Evolutionary conservation across 2,888 invertebrate species (phyloP).

Genomic region (Lamellibrachia columna): DNA sequence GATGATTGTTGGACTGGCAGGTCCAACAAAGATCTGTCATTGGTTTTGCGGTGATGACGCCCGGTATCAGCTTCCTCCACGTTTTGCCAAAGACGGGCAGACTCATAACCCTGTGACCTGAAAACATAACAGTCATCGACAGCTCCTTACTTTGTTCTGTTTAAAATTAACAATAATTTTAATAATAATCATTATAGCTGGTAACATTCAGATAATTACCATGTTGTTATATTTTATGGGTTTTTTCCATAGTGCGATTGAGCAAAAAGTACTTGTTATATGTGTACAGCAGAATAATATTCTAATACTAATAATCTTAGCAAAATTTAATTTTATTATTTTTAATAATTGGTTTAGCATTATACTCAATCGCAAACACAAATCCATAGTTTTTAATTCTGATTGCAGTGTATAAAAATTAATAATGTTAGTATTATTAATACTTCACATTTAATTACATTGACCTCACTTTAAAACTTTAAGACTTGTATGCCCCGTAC

Average conservation of each 20-base stretch:
- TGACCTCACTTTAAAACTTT: neutral
- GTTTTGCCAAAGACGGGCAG: neutral
- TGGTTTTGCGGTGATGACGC: neutral
- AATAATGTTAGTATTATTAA: neutral
- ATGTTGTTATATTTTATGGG: neutral
- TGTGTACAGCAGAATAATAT: neutral
- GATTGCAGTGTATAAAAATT: neutral
- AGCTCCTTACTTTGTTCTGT: neutral
- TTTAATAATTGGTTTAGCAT: neutral
- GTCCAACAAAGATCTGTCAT: conserved; percentile 14
- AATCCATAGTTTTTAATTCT: neutral
- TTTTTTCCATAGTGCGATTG: neutral
- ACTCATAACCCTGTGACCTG: conserved; percentile 17
- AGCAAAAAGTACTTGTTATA: neutral
- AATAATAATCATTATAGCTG: no score
- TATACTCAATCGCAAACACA: neutral
- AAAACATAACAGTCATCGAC: neutral
- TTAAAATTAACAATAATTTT: no score
- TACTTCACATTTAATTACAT: no score
- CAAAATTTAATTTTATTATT: neutral
- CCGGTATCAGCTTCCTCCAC: neutral
- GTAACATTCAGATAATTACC: neutral
- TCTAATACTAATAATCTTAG: neutral
- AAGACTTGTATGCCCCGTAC: neutral
- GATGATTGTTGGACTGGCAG: conserved; percentile 24